Conservation (phyloP, 2,888 invertebrate species). For the Xestia rhomboidea region DNA sequence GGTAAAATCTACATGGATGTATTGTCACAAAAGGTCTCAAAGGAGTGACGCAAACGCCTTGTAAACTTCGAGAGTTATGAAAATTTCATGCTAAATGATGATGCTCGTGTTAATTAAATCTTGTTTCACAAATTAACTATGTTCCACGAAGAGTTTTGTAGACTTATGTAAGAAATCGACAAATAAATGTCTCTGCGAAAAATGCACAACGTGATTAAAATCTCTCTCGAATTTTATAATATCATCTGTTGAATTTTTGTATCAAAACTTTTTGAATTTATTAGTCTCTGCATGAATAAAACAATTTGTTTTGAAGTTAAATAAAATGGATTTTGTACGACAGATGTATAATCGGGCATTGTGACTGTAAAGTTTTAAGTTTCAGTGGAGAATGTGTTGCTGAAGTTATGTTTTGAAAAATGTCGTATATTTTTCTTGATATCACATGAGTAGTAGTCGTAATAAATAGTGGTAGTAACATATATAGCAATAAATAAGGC, state of each 20-base stretch:
- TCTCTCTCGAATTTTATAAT: background rate
- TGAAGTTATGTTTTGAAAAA: constrained; percentile 43
- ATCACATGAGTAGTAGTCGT: constrained; percentile 23
- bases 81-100: constrained; percentile 55
- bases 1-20: constrained; percentile 52
- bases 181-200: background rate
- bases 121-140: constrained; percentile 48
- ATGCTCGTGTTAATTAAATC: constrained; percentile 63
- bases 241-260: constrained; percentile 10
- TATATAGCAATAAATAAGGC: constrained; percentile 31
- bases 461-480: constrained; percentile 42
- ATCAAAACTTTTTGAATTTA: constrained; percentile 48
- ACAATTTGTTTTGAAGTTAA: constrained; percentile 37
- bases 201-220: background rate
- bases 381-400: background rate
- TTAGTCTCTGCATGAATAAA: constrained; percentile 36
- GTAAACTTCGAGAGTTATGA: constrained; percentile 61
- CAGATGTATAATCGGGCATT: constrained; percentile 25
- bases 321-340: constrained; percentile 13
- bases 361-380: constrained; percentile 22
- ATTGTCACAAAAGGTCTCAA: constrained; percentile 56
- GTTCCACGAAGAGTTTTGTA: constrained; percentile 12
- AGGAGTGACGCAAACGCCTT: constrained; percentile 44
- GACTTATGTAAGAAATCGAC: constrained; percentile 9
- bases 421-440: constrained; percentile 42